phyloP scores from a whole-genome alignment of 64 coral and sea anemone genomes.

The Stichodactyla mertensii region DNA sequence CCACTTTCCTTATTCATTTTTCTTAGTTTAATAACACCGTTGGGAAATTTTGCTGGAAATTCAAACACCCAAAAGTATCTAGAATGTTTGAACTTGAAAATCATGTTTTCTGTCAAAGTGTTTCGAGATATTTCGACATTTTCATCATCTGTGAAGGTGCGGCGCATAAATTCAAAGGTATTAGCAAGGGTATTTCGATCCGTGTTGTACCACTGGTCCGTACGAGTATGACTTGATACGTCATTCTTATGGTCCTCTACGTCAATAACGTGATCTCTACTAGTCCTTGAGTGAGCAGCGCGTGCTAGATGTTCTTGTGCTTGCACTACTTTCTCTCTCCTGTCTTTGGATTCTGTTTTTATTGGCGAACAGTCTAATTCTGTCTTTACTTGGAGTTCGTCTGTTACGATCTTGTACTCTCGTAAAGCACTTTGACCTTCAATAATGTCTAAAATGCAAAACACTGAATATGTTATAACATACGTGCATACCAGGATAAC shows the following conservation, averaged over 20 bases:
- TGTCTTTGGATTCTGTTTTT: neutral
- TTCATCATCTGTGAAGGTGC: neutral
- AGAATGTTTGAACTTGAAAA: neutral
- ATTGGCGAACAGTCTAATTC: neutral
- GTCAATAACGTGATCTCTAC: neutral
- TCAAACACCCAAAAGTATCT: neutral
- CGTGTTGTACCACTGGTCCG: neutral
- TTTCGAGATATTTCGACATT: neutral
- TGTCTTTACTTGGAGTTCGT: neutral
- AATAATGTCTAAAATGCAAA: neutral
- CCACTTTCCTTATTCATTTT: neutral
- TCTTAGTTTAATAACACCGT: neutral
- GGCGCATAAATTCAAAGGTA: neutral
- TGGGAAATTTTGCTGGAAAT: neutral
- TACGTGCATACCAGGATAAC: neutral
- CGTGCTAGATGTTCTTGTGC: too few species aligned
- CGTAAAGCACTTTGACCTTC: slow-evolving; percentile 13
- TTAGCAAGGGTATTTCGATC: neutral
- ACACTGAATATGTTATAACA: neutral
- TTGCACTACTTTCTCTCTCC: neutral
- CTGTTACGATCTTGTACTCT: neutral
- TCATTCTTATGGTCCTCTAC: neutral
- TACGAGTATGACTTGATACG: neutral
- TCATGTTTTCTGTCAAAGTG: slow-evolving; percentile 1
- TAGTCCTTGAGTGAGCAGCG: neutral